Conservation (phyloP, 92 coral and sea anemone genomes). For the Anthopleura xanthogrammica region DNA sequence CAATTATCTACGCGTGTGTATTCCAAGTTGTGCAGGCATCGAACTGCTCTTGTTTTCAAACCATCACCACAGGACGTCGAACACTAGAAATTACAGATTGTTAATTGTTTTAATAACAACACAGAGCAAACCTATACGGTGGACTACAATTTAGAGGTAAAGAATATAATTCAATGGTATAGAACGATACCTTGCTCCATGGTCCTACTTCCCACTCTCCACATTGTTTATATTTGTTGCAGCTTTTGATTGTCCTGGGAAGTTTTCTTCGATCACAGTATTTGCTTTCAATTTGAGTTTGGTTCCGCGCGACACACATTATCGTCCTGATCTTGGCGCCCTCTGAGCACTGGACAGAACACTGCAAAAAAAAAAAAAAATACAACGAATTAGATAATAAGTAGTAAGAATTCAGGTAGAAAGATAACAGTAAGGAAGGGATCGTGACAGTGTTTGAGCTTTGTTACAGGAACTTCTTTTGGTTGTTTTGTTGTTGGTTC, state of each 20-base stretch:
- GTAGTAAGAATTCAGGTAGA: too few species aligned
- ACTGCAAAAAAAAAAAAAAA: conserved; percentile 26
- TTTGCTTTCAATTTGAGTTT: conserved; percentile 48
- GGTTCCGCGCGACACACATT: conserved; percentile 51
- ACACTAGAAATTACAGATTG: conserved; percentile 50
- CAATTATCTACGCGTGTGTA: conserved; percentile 66
- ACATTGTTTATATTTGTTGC: conserved; percentile 76
- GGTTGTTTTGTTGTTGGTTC: too few species aligned
- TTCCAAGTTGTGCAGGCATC: conserved; percentile 64
- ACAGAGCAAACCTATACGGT: too few species aligned
- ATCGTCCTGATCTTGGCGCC: conserved; percentile 51
- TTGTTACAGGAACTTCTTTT: too few species aligned
- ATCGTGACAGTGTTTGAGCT: too few species aligned
- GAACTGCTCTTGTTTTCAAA: conserved; percentile 53
- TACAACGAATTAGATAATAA: background rate
- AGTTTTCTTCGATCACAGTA: conserved; percentile 55
- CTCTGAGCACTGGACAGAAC: conserved; percentile 62
- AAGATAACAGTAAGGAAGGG: too few species aligned
- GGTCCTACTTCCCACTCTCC: conserved; percentile 94
- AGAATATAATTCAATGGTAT: too few species aligned
- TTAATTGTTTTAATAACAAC: background rate
- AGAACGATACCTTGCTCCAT: conserved; percentile 77
- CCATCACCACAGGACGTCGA: conserved; percentile 89
- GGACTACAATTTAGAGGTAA: too few species aligned
- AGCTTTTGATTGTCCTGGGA: conserved; percentile 61